phyloP scores from a whole-genome alignment of 2,113 vertebrate genomes.

The Hemicordylus capensis region DNA sequence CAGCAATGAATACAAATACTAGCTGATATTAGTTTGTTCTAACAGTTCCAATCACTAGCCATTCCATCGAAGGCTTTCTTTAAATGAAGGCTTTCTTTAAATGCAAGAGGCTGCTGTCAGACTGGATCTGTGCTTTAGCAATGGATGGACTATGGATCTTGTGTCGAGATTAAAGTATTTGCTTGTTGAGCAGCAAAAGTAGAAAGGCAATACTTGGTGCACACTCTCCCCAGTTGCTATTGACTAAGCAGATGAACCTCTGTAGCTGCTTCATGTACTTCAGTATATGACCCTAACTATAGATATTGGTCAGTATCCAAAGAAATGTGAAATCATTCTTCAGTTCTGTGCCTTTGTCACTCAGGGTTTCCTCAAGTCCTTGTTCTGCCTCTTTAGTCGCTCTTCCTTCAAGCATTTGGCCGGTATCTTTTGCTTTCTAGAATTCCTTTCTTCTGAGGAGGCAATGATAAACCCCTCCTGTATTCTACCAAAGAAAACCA shows the following conservation, averaged over 20 bases:
- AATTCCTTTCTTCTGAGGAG: too few relatives aligned
- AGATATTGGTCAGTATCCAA: background rate
- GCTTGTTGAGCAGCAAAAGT: background rate
- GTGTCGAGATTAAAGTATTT: background rate
- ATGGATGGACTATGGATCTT: background rate
- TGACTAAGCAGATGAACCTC: background rate
- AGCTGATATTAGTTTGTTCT: background rate
- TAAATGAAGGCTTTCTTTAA: background rate
- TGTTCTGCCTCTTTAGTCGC: background rate
- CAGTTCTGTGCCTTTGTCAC: background rate
- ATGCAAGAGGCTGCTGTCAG: background rate
- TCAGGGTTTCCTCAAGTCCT: background rate
- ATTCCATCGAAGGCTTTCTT: background rate
- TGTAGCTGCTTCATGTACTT: background rate
- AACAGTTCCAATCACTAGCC: background rate
- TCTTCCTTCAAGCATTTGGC: background rate
- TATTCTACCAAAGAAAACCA: too few relatives aligned
- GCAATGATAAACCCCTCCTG: too few relatives aligned
- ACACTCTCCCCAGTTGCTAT: background rate
- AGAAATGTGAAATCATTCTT: background rate
- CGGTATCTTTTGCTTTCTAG: background rate
- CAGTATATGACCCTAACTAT: background rate
- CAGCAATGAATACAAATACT: background rate
- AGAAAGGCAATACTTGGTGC: background rate
- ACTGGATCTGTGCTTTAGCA: background rate